Percentiles rank a stretch among this genome's conserved stretches.
Evolutionary conservation across 2,797 vertebrate genomes (phyloP).

Genomic region (Chaenodraco wilsoni): DNA sequence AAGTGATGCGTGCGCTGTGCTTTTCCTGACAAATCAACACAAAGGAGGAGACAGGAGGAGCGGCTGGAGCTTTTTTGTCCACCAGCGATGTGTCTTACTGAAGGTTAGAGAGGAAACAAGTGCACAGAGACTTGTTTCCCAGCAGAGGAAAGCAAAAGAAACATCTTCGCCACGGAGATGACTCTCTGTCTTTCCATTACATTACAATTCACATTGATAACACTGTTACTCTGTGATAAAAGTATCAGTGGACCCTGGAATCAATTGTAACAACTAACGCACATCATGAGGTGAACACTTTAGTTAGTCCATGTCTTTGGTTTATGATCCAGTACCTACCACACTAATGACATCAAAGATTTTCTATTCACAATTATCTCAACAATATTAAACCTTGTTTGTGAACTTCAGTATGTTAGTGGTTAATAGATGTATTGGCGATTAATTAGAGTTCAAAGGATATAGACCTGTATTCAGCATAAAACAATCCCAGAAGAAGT

Average conservation of each 20-base stretch:
- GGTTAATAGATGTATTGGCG: not conserved
- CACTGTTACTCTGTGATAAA: not conserved
- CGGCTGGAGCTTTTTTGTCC: slow-evolving; percentile 59
- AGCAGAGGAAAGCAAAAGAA: slow-evolving; percentile 59
- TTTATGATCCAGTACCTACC: too few relatives aligned
- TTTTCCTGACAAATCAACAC: slow-evolving; percentile 43
- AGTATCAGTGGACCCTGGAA: slow-evolving; percentile 13
- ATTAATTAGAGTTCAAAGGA: not conserved
- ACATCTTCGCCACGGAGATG: slow-evolving; percentile 68
- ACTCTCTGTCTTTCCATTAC: slow-evolving; percentile 52
- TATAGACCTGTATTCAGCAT: too few relatives aligned
- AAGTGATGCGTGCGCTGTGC: slow-evolving; percentile 54
- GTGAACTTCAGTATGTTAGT: not conserved
- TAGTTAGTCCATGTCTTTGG: too few relatives aligned
- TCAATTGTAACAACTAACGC: not conserved
- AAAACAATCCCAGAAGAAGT: too few relatives aligned
- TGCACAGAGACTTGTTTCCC: slow-evolving; percentile 72
- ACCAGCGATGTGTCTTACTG: slow-evolving; percentile 63
- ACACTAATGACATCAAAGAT: too few relatives aligned
- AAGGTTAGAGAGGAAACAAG: slow-evolving; percentile 79
- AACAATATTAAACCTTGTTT: not conserved
- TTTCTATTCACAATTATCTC: too few relatives aligned
- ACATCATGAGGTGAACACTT: too few relatives aligned
- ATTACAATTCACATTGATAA: not conserved
- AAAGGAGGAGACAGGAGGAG: slow-evolving; percentile 36